Evolutionary conservation across 2,113 vertebrate genomes (phyloP), one percentile per base, ranked within the genome.

Genomic region (Mola mola): DNA sequence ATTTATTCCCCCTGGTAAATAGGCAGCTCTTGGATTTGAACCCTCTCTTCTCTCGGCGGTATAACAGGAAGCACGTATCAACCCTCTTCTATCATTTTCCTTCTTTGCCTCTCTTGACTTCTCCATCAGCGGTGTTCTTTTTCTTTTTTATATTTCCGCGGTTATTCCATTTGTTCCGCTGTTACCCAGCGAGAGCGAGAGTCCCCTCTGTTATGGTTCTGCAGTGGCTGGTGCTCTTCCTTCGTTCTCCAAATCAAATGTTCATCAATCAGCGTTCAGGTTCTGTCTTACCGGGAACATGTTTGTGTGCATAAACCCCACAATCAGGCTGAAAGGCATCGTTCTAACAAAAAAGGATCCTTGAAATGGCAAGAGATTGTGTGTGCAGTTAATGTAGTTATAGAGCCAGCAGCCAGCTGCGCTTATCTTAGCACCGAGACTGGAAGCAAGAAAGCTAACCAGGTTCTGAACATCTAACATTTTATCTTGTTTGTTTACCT

Each of bases 51-150:
- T 7, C 28, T 9, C 6, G 28, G 6, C 6, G 28, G 28, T 29
- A 7, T 29, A 7, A 2, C 28, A 29, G 6, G 6, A n/a, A 5
- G 28, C 28, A 29, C 28, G 28, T 29, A 5, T 29, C 28, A 29
- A 9, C 66, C 62, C 13, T 40, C 50, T 24, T 65, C 25, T 42
- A n/a, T 19, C 8, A 9, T 6, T 40, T n/a, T 8, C 37, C 16
- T 40, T 40, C n/a, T 8, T 17, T n/a, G 16, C 37, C 37, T 40
- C n/a, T 8, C 16, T 17, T 40, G 37, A 13, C 15, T 40, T 17
- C 37, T 40, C 37, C 37, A 2, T 40, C 5, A n/a, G 15, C n/a
- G 37, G 15, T 5, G 15, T 7, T 13, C 16, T 3, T 16, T 13
- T 34, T 34, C 33, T 34, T 19, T n/a, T 40, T 40, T 8, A n/a